phyloP scores from a whole-genome alignment of 1,140 invertebrate species.

The Camponotus pennsylvanicus region DNA sequence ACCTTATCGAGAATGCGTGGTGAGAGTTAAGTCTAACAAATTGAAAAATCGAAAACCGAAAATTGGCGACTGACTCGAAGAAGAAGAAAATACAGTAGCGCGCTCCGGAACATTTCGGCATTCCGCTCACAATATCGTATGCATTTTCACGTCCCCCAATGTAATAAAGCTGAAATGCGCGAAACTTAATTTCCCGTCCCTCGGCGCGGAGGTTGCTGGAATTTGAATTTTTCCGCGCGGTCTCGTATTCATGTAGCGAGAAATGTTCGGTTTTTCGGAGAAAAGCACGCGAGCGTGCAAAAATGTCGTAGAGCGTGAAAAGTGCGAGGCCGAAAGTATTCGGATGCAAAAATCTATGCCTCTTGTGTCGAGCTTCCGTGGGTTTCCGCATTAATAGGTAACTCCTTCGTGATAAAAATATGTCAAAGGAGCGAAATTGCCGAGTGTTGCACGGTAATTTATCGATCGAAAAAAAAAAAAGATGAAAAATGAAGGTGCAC shows the following conservation, averaged over 20 bases:
- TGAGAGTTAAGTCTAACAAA: not conserved
- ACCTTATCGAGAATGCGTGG: not conserved
- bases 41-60: slow-evolving; percentile 27
- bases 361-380: not conserved
- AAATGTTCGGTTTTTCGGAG: slow-evolving; percentile 43
- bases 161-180: slow-evolving; percentile 58
- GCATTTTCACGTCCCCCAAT: slow-evolving; percentile 44
- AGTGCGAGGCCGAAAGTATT: slow-evolving; percentile 15
- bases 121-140: slow-evolving; percentile 41
- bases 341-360: slow-evolving; percentile 6
- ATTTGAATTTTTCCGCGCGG: slow-evolving; percentile 57
- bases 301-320: slow-evolving; percentile 24
- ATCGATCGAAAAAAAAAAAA: slow-evolving; percentile 63
- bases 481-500: slow-evolving; percentile 66
- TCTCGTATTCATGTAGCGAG: slow-evolving; percentile 26
- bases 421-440: slow-evolving; percentile 38
- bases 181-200: slow-evolving; percentile 61
- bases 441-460: slow-evolving; percentile 57
- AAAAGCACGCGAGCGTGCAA: not conserved
- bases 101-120: slow-evolving; percentile 20
- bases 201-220: slow-evolving; percentile 27
- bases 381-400: not conserved
- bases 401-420: slow-evolving; percentile 49
- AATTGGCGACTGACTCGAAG: slow-evolving; percentile 23
- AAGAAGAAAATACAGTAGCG: slow-evolving; percentile 18